These are phyloP conservation scores for Hippocampus barbouri DNA, from an alignment of 2,113 vertebrate species.

Conservation along the genomic window DNA sequence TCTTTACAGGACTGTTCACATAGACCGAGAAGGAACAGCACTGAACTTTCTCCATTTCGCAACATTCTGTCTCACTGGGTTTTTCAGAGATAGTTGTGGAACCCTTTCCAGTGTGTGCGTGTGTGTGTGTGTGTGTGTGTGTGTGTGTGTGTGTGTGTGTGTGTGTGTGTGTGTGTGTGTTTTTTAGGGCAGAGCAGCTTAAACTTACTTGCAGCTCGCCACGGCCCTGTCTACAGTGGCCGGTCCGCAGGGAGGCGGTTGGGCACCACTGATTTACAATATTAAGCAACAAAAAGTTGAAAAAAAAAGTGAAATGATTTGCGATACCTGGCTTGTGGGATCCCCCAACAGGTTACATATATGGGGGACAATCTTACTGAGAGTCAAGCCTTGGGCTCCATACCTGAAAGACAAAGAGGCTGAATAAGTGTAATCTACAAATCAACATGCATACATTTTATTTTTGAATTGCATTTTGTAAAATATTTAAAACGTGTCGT, in stretches of 20 bases:
- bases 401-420: slow-evolving; percentile 75
- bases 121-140: no score
- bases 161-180: no score
- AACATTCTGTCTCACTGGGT: no score
- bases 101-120: no score
- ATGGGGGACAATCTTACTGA: slow-evolving; percentile 98
- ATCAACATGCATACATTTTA: not conserved
- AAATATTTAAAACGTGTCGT: not conserved
- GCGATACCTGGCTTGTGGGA: slow-evolving; percentile 91
- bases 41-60: no score
- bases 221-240: not conserved
- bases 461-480: not conserved
- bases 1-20: no score
- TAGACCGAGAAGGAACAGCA: no score
- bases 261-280: not conserved
- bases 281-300: not conserved
- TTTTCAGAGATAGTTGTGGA: no score
- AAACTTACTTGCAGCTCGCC: not conserved
- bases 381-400: slow-evolving; percentile 93
- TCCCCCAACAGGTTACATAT: slow-evolving; percentile 98
- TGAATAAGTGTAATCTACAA: not conserved
- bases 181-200: not conserved
- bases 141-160: no score
- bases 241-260: no score
- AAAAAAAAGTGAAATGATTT: not conserved